phyloP scores from a whole-genome alignment of 1,140 invertebrate genomes.

The Octopus sinensis region DNA sequence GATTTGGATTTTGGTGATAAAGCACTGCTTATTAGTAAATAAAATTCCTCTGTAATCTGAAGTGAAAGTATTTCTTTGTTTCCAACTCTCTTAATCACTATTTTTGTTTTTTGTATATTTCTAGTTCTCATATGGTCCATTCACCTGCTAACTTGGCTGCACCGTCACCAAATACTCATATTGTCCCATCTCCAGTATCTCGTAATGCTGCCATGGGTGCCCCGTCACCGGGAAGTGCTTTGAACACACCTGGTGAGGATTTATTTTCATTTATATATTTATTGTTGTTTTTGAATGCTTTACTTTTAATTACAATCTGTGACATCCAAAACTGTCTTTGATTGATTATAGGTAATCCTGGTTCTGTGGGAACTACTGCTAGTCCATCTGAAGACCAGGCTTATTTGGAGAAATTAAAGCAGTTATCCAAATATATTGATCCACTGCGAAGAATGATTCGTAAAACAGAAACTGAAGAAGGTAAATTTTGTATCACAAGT shows the following conservation, averaged over 20 bases:
- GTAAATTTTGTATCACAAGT: constrained; percentile 19
- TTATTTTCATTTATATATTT: neutral
- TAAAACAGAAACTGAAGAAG: constrained; percentile 66
- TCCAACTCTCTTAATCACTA: neutral
- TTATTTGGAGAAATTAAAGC: constrained; percentile 86
- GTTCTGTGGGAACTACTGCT: constrained; percentile 47
- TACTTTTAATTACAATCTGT: no score
- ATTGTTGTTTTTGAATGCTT: neutral
- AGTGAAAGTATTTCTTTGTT: no score
- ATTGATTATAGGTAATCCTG: constrained; percentile 73
- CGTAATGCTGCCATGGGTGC: constrained; percentile 59
- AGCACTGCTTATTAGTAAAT: no score
- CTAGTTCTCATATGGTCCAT: constrained; percentile 21
- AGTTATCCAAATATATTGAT: constrained; percentile 89
- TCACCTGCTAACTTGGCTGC: constrained; percentile 39
- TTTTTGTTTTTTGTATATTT: neutral
- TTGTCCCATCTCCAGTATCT: constrained; percentile 69
- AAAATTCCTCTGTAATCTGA: no score
- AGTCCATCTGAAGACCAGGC: constrained; percentile 73
- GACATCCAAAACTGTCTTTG: no score
- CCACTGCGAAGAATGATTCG: constrained; percentile 83
- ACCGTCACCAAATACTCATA: constrained; percentile 57
- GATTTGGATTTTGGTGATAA: no score
- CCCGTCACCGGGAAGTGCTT: constrained; percentile 52
- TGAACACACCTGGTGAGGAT: constrained; percentile 52